Evolutionary conservation across 2,113 vertebrate species (phyloP).

Genomic region (Pseudolaguvia tuberculata): DNA sequence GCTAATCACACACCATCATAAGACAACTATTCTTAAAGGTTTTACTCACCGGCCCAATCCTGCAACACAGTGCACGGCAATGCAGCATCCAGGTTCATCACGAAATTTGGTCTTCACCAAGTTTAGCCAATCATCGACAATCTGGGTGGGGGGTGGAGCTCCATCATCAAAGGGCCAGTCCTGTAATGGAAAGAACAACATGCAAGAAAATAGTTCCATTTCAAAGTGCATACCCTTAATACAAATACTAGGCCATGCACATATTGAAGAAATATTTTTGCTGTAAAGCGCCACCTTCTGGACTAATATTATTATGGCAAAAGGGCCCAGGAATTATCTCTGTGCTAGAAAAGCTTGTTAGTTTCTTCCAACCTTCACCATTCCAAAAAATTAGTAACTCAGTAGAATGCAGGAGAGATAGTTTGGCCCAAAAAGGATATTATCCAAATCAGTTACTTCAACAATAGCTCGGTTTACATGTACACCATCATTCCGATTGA

Average conservation of each 20-base stretch:
- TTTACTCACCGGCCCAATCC: slow-evolving; percentile 82
- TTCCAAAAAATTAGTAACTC: slow-evolving; percentile 16
- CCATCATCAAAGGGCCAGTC: slow-evolving; percentile 99
- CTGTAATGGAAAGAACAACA: slow-evolving; percentile 54
- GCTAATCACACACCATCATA: background rate
- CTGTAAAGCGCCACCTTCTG: background rate
- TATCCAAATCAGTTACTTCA: background rate
- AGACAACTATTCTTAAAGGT: background rate
- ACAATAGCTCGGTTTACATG: too few species aligned
- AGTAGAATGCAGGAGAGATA: background rate
- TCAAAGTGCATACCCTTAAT: background rate
- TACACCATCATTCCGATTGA: too few species aligned
- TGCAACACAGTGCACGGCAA: slow-evolving; percentile 96
- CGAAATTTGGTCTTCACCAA: slow-evolving; percentile 93
- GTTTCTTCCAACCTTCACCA: background rate
- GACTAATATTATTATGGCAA: too few species aligned
- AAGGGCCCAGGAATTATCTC: too few species aligned
- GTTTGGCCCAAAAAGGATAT: slow-evolving; percentile 7
- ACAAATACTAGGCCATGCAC: background rate
- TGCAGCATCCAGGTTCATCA: slow-evolving; percentile 89
- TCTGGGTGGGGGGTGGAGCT: slow-evolving; percentile 88
- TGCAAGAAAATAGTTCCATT: background rate
- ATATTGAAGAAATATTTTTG: background rate
- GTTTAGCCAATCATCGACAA: slow-evolving; percentile 96
- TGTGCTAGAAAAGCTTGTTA: too few species aligned